A percentile compares a stretch with the other conserved stretches of the same genome.
Conservation (phyloP, 2,888 invertebrate genomes). For the Augochlorella aurata region DNA sequence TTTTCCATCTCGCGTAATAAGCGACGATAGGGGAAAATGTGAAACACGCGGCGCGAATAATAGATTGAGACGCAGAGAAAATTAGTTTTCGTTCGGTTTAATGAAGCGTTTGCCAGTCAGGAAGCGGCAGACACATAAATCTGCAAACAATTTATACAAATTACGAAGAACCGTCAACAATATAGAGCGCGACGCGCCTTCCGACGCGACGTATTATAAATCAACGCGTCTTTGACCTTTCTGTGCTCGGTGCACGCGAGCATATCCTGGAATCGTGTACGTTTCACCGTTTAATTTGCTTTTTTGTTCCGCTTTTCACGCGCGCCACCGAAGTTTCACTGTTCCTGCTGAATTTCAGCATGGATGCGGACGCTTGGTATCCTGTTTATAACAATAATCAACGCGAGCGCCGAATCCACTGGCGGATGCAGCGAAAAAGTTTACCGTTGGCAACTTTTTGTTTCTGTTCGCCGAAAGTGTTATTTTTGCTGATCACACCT, state of each 20-base stretch:
- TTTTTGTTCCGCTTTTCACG: constrained; percentile 15
- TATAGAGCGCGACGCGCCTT: constrained; percentile 56
- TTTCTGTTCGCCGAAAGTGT: neutral
- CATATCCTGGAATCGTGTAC: neutral
- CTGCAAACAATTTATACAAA: constrained; percentile 74
- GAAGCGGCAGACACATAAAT: constrained; percentile 70
- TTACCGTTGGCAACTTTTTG: neutral
- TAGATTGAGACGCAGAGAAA: constrained; percentile 25
- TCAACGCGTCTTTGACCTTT: constrained; percentile 61
- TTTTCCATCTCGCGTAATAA: constrained; percentile 15
- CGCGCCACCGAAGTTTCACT: constrained; percentile 24
- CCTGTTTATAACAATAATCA: constrained; percentile 37
- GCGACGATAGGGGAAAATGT: constrained; percentile 16
- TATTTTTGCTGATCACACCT: neutral
- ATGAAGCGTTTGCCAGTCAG: constrained; percentile 30
- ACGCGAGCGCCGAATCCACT: constrained; percentile 12
- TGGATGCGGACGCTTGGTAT: constrained; percentile 5
- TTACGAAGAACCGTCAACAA: constrained; percentile 73
- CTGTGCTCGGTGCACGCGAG: constrained; percentile 23
- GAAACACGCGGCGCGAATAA: constrained; percentile 21
- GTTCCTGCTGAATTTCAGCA: constrained; percentile 21
- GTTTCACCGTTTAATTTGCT: constrained; percentile 40
- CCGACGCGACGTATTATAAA: constrained; percentile 69
- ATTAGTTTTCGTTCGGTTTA: constrained; percentile 52
- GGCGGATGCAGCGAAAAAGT: constrained; percentile 14